Conservation (phyloP, 2,113 vertebrate genomes). For the Peromyscus leucopus region DNA sequence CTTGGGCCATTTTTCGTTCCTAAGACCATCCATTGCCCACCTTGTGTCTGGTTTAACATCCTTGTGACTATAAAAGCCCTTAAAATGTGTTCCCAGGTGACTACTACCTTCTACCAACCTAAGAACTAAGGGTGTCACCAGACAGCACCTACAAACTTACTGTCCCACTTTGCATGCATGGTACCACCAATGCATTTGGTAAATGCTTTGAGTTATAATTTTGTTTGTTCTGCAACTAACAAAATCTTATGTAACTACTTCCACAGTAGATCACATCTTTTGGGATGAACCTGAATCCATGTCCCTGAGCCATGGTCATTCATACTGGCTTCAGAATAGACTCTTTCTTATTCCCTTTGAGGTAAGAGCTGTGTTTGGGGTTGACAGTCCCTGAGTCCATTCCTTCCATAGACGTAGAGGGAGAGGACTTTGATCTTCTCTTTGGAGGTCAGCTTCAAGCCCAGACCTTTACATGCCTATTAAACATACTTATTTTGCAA, state of each 20-base stretch:
- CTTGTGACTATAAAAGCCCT: not conserved
- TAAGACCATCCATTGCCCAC: not conserved
- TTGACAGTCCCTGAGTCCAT: not conserved
- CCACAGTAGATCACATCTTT: not conserved
- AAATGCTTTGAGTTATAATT: not conserved
- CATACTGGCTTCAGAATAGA: not conserved
- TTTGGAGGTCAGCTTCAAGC: not conserved
- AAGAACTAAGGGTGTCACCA: not conserved
- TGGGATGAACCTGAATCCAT: not conserved
- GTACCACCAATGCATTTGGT: not conserved
- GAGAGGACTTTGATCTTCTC: not conserved
- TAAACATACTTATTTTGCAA: not conserved
- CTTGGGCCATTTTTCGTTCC: not conserved
- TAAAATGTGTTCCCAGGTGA: not conserved
- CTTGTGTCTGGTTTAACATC: not conserved
- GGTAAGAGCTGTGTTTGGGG: not conserved
- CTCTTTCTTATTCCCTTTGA: not conserved
- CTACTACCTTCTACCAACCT: not conserved
- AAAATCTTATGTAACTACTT: not conserved
- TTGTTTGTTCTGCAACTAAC: not conserved
- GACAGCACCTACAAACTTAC: not conserved
- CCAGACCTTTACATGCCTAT: not conserved
- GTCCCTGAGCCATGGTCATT: not conserved
- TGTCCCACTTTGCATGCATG: not conserved
- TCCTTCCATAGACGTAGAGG: not conserved